Base-by-base conservation (phyloP, 1,140 invertebrate species). In the Pogonomyrmex barbatus region DNA sequence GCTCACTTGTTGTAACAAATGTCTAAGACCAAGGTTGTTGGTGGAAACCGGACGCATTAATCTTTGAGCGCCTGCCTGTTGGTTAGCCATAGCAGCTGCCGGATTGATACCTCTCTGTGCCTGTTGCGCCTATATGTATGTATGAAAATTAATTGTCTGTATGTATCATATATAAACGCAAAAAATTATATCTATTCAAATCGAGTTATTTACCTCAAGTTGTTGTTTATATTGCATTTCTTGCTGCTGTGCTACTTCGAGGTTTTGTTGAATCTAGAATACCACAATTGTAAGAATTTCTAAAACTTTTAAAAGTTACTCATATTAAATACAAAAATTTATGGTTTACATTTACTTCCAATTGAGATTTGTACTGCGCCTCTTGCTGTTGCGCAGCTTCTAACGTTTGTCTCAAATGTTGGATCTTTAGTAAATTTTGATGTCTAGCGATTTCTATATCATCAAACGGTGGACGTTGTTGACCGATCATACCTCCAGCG, bases 211-310 rank as follows among this genome's bases (percentile, higher is more conserved):
- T 91, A 96, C 97, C 95, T 97, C 97, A 12, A 97, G 91, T 89
- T 97, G 96, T 89, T 97, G 96, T 92, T 97, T 97, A 87, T 96
- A 97, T 86, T 97, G 97, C 94, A 96, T 95, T 92, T 98, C 97
- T 91, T 97, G 97, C 90, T 97, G 97, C 89, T 98, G 97, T 0
- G 97, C 97, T 24, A 96, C 96, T 93, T 97, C 97, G 67, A 98
- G 94, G 88, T 96, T 97, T 93, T 97, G 96, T 91, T 97, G 96
- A 87, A 97, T 95, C 94, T 97, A 95, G 60, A 45, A 89, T 71
- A 47, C 58, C 6, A 5, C 1, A 79, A 56, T 8, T 4, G 14
- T 68, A 67, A 68, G 8, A 24, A 8, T 42, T 52, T 79, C 12
- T 45, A 24, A 39, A 65, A 58, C 0, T 17, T 45, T 58, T 52